Evolutionary conservation across 1,140 invertebrate genomes (phyloP).

Genomic region (Drosophila albomicans): DNA sequence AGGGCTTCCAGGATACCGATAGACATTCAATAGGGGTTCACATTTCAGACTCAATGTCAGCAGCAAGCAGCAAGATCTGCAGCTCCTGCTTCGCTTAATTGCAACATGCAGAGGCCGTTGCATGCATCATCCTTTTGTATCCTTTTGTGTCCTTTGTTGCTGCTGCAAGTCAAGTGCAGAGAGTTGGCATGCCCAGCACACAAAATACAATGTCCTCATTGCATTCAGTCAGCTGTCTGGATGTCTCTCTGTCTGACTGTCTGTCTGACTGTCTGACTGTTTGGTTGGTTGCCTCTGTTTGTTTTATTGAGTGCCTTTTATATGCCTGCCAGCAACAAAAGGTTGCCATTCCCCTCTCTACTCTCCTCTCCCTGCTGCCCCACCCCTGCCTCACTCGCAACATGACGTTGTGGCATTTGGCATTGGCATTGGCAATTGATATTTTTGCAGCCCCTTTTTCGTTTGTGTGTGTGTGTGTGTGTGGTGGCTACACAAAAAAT

Average conservation of each 20-base stretch:
- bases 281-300: slow-evolving; percentile 24
- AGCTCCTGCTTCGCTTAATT: slow-evolving; percentile 52
- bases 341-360: slow-evolving; percentile 3
- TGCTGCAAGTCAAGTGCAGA: slow-evolving; percentile 47
- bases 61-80: slow-evolving; percentile 15
- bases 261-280: neutral
- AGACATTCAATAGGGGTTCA: slow-evolving; percentile 43
- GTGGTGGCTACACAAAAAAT: slow-evolving; percentile 49
- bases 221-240: slow-evolving; percentile 23
- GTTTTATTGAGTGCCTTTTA: slow-evolving; percentile 44
- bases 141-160: slow-evolving; percentile 31
- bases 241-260: too few relatives aligned
- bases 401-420: slow-evolving; percentile 35
- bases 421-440: slow-evolving; percentile 48
- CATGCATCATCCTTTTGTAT: slow-evolving; percentile 36
- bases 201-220: slow-evolving; percentile 9
- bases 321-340: slow-evolving; percentile 44
- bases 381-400: neutral
- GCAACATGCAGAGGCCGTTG: slow-evolving; percentile 46
- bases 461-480: too few relatives aligned
- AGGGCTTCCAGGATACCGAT: slow-evolving; percentile 26
- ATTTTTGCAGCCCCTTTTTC: slow-evolving; percentile 41
- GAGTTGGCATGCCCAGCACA: slow-evolving; percentile 13
- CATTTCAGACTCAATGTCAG: slow-evolving; percentile 24
- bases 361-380: neutral